These are phyloP conservation scores for Peromyscus eremicus DNA, from an alignment of 2,797 vertebrate species.

Conservation along the genomic window DNA sequence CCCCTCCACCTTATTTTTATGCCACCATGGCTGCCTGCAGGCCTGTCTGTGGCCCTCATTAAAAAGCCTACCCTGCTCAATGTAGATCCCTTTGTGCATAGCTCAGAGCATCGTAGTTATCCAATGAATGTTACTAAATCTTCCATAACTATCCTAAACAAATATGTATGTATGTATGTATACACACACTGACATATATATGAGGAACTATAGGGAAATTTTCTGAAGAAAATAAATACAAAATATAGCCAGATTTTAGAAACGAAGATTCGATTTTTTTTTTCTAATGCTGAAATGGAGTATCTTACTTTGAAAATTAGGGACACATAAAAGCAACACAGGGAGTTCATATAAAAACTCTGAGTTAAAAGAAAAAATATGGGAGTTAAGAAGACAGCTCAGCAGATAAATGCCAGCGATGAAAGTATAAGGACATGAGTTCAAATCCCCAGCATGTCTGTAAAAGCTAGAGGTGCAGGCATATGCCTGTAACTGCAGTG, in stretches of 20 bases:
- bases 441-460: not conserved
- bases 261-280: conserved; percentile 20
- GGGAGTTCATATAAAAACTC: conserved; percentile 34
- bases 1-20: too few species aligned
- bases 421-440: not conserved
- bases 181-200: not conserved
- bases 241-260: conserved; percentile 14
- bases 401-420: not conserved
- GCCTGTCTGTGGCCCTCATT: not conserved
- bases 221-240: not conserved
- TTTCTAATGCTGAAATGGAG: not conserved
- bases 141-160: not conserved
- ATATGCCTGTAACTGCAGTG: not conserved
- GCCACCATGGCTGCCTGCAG: not conserved
- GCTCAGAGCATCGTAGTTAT: not conserved
- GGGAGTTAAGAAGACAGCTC: too few species aligned
- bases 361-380: not conserved
- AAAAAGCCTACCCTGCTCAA: not conserved
- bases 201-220: conserved; percentile 26
- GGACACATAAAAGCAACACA: not conserved
- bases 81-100: not conserved
- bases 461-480: not conserved
- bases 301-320: conserved; percentile 14
- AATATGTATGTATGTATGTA: not conserved
- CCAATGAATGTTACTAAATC: not conserved